Conservation (phyloP, 2,797 vertebrate genomes). For the Acanthurus tractus region DNA sequence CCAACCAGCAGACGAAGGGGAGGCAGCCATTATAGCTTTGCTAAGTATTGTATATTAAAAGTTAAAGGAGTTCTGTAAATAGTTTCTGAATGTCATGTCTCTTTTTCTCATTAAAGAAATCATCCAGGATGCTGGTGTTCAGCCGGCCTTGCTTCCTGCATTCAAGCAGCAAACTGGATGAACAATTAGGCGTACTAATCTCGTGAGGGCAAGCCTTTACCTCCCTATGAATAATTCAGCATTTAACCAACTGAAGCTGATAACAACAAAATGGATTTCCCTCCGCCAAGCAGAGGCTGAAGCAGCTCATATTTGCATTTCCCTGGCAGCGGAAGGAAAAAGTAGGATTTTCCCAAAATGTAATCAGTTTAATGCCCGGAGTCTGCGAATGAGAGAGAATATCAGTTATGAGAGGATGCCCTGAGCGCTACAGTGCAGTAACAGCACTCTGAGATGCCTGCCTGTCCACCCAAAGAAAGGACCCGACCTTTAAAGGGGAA, state of each 20-base stretch:
- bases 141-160: constrained; percentile 41
- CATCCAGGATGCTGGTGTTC: constrained; percentile 50
- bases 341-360: constrained; percentile 46
- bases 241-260: constrained; percentile 74
- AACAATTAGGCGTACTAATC: constrained; percentile 80
- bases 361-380: constrained; percentile 65
- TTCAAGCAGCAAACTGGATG: constrained; percentile 61
- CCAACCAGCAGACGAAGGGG: constrained; percentile 2
- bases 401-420: constrained; percentile 46
- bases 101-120: constrained; percentile 61
- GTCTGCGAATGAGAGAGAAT: constrained; percentile 37
- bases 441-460: constrained; percentile 33
- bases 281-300: constrained; percentile 48
- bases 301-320: constrained; percentile 45
- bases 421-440: constrained; percentile 15
- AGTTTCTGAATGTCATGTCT: constrained; percentile 47
- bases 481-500: constrained; percentile 52
- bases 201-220: constrained; percentile 71
- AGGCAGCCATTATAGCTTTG: constrained; percentile 17
- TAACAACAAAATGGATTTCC: constrained; percentile 69
- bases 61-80: constrained; percentile 47
- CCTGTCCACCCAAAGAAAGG: constrained; percentile 28
- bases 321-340: constrained; percentile 37
- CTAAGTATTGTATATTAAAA: constrained; percentile 41
- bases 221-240: constrained; percentile 79